Evolutionary conservation across 1,140 invertebrate species (phyloP).

Genomic region (Diachasmimorpha longicaudata): DNA sequence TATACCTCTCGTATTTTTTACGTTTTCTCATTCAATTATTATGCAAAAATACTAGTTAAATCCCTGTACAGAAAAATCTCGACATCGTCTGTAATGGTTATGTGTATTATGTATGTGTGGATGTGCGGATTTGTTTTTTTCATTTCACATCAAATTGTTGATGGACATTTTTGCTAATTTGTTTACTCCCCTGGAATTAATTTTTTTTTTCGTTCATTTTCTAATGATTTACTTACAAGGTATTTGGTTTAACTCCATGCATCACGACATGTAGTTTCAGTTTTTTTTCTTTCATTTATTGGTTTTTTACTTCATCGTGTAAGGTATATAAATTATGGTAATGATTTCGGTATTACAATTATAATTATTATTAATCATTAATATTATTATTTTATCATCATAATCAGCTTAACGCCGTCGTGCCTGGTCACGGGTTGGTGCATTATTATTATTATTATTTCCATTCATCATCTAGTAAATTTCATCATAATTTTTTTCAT

Average conservation of each 20-base stretch:
- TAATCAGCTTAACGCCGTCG: slow-evolving; percentile 38
- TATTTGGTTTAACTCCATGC: slow-evolving; percentile 56
- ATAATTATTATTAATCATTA: slow-evolving; percentile 51
- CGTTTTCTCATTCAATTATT: slow-evolving; percentile 37
- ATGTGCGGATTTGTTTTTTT: neutral
- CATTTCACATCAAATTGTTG: slow-evolving; percentile 11
- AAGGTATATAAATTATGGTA: slow-evolving; percentile 63
- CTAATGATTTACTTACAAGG: slow-evolving; percentile 52
- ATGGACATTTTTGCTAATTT: slow-evolving; percentile 26
- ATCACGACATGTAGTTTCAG: slow-evolving; percentile 47
- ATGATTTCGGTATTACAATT: slow-evolving; percentile 59
- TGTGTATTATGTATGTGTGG: slow-evolving; percentile 22
- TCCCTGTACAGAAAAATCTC: slow-evolving; percentile 58
- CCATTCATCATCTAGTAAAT: neutral
- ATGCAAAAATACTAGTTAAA: slow-evolving; percentile 62
- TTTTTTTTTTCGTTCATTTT: slow-evolving; percentile 29
- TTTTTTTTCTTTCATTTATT: slow-evolving; percentile 25
- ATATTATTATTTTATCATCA: slow-evolving; percentile 48
- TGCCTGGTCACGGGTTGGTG: slow-evolving; percentile 12
- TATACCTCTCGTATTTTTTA: slow-evolving; percentile 23
- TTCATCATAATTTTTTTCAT: neutral
- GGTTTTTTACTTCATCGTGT: slow-evolving; percentile 19
- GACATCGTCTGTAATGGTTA: slow-evolving; percentile 26
- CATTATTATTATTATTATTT: slow-evolving; percentile 21
- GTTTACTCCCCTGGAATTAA: slow-evolving; percentile 42